Percentiles rank a stretch among this genome's conserved stretches.
Conservation (phyloP, 2,888 invertebrate species). For the Amphimallon solstitiale region DNA sequence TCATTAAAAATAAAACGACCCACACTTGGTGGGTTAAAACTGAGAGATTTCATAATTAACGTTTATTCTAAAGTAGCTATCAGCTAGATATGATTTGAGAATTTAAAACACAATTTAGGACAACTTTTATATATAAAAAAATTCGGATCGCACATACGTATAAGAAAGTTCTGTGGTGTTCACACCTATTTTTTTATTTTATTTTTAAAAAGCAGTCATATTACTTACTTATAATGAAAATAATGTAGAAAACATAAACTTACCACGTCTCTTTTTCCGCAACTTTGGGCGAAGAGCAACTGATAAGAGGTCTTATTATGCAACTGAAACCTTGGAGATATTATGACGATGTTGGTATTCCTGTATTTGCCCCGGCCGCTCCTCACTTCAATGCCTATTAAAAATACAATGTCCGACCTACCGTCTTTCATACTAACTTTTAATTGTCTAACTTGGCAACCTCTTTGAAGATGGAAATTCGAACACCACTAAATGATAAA, state of each 20-base stretch:
- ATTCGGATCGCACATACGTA: too few relatives aligned
- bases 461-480: slow-evolving; percentile 78
- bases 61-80: too few relatives aligned
- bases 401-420: slow-evolving; percentile 78
- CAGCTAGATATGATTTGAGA: too few relatives aligned
- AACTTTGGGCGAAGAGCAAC: slow-evolving; percentile 90
- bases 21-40: too few relatives aligned
- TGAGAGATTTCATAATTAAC: too few relatives aligned
- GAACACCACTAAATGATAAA: slow-evolving; percentile 79
- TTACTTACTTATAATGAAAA: not conserved
- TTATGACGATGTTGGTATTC: slow-evolving; percentile 86
- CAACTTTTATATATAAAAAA: too few relatives aligned
- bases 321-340: slow-evolving; percentile 92
- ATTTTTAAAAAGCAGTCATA: too few relatives aligned
- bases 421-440: slow-evolving; percentile 70
- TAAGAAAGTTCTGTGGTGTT: too few relatives aligned
- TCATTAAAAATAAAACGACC: too few relatives aligned
- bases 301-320: slow-evolving; percentile 86
- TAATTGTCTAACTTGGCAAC: slow-evolving; percentile 61
- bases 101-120: too few relatives aligned
- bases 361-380: slow-evolving; percentile 89
- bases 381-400: slow-evolving; percentile 90
- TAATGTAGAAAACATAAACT: slow-evolving; percentile 53
- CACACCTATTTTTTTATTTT: too few relatives aligned
- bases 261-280: slow-evolving; percentile 79